phyloP scores from a whole-genome alignment of 2,113 vertebrate genomes.

The Phylloscopus trochiloides region DNA sequence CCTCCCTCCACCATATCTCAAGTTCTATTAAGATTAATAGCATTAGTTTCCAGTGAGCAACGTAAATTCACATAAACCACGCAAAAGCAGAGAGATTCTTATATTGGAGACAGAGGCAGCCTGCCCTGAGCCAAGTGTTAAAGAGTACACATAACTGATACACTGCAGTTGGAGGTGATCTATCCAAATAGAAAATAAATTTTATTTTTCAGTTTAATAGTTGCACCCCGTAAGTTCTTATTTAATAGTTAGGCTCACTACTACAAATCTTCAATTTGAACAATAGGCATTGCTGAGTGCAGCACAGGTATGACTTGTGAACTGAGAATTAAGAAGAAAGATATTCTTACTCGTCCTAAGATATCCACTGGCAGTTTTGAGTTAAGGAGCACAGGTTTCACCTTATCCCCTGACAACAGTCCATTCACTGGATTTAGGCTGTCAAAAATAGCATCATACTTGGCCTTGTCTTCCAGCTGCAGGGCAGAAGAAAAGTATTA shows the following conservation, averaged over 20 bases:
- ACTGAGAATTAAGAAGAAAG: background rate
- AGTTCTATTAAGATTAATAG: background rate
- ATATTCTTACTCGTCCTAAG: conserved; percentile 87
- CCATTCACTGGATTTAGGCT: conserved; percentile 89
- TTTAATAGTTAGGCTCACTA: background rate
- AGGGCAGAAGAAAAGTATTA: conserved; percentile 26
- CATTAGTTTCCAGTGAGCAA: background rate
- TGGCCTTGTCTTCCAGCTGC: conserved; percentile 92
- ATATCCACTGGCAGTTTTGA: conserved; percentile 97
- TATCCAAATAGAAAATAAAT: background rate
- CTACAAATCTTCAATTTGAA: background rate
- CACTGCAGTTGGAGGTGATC: background rate
- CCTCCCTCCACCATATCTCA: background rate
- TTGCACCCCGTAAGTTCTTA: background rate
- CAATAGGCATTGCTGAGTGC: background rate
- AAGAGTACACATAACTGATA: background rate
- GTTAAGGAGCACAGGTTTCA: conserved; percentile 97
- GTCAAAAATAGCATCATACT: conserved; percentile 96
- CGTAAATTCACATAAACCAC: background rate
- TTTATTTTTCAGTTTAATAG: background rate
- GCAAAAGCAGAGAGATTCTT: background rate
- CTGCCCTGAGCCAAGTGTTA: background rate
- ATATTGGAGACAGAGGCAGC: background rate
- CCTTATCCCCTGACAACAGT: conserved; percentile 92
- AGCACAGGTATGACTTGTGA: background rate